Base-by-base conservation (phyloP, 2,797 vertebrate genomes). In the Caiman crocodilus region DNA sequence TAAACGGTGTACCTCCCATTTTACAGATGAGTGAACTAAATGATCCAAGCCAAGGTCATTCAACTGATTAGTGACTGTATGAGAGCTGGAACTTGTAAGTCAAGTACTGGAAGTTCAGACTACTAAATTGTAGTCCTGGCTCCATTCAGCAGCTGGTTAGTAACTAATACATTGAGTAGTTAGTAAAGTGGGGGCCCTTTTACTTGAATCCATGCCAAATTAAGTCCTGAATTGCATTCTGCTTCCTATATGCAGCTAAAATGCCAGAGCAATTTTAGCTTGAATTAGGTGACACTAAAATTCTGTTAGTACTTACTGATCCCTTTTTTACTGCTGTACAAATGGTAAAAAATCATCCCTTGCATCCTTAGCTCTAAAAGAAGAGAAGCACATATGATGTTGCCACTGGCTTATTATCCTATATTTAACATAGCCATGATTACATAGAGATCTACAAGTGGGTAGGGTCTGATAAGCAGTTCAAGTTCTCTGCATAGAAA, bases 401-500 rank as follows among this genome's bases (percentile, higher is more conserved):
- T 96, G 96, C 97, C 96, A 95, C 87, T 94, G 91, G 95, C 92
- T 95, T 97, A 89, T 96, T 73, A 77, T 94, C 96, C 98, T 98
- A 97, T 98, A 98, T 99, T 98, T 98, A 98, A 97, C 96, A 83
- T 76, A 86, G 95, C 95, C 93, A 32, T 79, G 73, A 96, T 95
- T 96, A 95, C 93, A 92, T 67, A 74, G 95, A 90, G 89, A 88
- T 93, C 90, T 4, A 69, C 65, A 90, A 90, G 94, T 81, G 84
- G 82, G 96, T 86, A 95, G 65, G 87, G 82, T 69, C 92, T 95
- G 97, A 97, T 97, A 95, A 94, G 94, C 96, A 92, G 92, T 97
- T 98, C 96, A 98, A 98, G 98, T 97, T 98, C 98, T 95, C 94
- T 94, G 98, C 97, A 97, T 98, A 97, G 98, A 99, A 98, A 98